Conservation (phyloP, 92 coral and sea anemone species). For the Phenganax stokvisi region DNA sequence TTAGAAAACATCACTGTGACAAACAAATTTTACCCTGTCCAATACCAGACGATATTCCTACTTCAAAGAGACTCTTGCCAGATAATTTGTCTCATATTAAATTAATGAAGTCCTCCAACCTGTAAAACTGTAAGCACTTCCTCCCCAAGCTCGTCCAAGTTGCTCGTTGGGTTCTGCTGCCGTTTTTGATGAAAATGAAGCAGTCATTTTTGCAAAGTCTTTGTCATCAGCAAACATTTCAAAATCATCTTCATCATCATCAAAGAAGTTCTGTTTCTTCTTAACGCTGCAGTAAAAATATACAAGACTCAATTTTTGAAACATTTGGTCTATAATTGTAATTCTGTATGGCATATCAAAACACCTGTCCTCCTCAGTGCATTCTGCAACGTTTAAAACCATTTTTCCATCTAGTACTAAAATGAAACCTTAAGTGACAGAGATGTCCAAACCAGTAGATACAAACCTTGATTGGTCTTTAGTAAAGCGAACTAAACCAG, state of each 20-base stretch:
- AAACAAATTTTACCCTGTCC: too few relatives aligned
- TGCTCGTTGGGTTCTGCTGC: slow-evolving; percentile 38
- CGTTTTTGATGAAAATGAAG: not conserved
- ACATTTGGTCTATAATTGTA: not conserved
- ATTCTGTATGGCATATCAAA: too few relatives aligned
- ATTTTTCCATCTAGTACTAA: not conserved
- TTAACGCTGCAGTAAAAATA: not conserved
- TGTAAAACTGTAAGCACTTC: slow-evolving; percentile 56
- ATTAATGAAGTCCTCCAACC: slow-evolving; percentile 20
- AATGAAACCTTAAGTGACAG: not conserved
- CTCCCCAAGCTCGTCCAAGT: slow-evolving; percentile 78
- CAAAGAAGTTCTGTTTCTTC: slow-evolving; percentile 26
- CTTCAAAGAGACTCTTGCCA: too few relatives aligned
- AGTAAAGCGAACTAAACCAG: slow-evolving; percentile 16
- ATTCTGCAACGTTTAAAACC: not conserved
- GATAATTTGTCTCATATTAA: too few relatives aligned
- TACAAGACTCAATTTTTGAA: not conserved
- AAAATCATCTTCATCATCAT: slow-evolving; percentile 47
- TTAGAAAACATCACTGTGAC: too few relatives aligned
- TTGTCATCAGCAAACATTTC: slow-evolving; percentile 34
- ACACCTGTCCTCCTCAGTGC: too few relatives aligned
- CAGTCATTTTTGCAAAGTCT: slow-evolving; percentile 26
- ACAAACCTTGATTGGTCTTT: not conserved
- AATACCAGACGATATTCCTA: too few relatives aligned
- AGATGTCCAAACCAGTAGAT: not conserved